These are phyloP conservation scores for Aphodius granarius DNA, from an alignment of 2,888 invertebrate genomes.

Conservation along the genomic window DNA sequence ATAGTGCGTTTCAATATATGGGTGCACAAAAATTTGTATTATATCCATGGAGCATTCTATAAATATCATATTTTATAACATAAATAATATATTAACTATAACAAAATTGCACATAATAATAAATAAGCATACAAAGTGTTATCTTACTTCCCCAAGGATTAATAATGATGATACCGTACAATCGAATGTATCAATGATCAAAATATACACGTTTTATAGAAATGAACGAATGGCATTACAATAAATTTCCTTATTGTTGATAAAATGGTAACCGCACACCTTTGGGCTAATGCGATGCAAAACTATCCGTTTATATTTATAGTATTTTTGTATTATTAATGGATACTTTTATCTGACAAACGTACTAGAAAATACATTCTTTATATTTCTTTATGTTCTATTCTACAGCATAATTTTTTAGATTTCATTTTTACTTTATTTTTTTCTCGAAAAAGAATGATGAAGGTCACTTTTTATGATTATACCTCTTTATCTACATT, in stretches of 20 bases:
- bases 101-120: not conserved
- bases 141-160: not conserved
- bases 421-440: conserved; percentile 9
- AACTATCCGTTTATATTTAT: not conserved
- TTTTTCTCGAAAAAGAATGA: conserved; percentile 18
- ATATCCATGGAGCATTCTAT: not conserved
- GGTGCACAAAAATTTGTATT: not conserved
- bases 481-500: conserved; percentile 7
- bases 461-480: conserved; percentile 28
- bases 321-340: conserved; percentile 3
- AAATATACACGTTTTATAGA: not conserved
- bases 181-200: not conserved
- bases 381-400: conserved; percentile 16
- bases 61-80: not conserved
- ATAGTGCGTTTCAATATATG: not conserved
- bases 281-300: conserved; percentile 2
- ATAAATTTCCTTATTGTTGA: not conserved
- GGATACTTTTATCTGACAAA: conserved; percentile 13
- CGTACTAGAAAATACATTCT: conserved; percentile 26
- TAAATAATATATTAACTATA: not conserved
- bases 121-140: not conserved
- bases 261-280: not conserved
- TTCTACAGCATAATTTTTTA: conserved; percentile 8
- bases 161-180: not conserved
- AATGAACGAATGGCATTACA: not conserved